Base-by-base conservation (phyloP, 2,888 invertebrate species). In the Drosophila ochracea region DNA sequence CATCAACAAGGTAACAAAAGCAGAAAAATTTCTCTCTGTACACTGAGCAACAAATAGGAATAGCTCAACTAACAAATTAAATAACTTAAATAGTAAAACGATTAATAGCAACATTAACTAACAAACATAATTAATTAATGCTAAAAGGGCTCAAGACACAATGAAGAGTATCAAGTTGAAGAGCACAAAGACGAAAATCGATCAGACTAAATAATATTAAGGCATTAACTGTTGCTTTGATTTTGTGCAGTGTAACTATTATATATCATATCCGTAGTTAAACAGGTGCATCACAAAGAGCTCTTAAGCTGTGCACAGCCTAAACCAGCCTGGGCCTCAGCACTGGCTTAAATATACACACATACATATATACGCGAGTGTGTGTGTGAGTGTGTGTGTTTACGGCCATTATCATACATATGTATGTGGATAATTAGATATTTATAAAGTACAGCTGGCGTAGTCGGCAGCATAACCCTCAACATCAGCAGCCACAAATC, bases 381-480 rank as follows among this genome's bases (percentile, higher is more conserved):
- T n/a, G 37, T 39, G 28, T 28, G 28, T 28, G 28, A 3, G 28
- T 28, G 28, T 28, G 28, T 28, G 28, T 47, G 13, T 7, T 11
- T 33, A 33, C 30, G 30, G 35, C 21, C 58, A 54, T 49, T 71
- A 50, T 61, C 57, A 55, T 67, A 62, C 57, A 55, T 67, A 65
- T 65, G 59, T 71, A 65, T 65, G 59, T 82, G 68, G 55, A 28
- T 67, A 62, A 80, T 80, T 83, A 73, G 53, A 52, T 62, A 68
- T 83, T 83, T 62, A 72, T 69, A 68, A 72, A 47, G 63, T 79
- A 64, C 67, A 43, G 76, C 70, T 64, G 58, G 43, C 58, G 2
- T 19, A 10, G n/a, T 30, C 30, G 11, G 19, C 31, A 11, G 28
- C 37, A 37, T 31, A 6, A 16, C 3, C 54, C 16, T 19, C 61